Percentiles rank a stretch among this genome's conserved stretches.
Evolutionary conservation across 2,888 invertebrate genomes (phyloP).

Genomic region (Apeira syringaria): DNA sequence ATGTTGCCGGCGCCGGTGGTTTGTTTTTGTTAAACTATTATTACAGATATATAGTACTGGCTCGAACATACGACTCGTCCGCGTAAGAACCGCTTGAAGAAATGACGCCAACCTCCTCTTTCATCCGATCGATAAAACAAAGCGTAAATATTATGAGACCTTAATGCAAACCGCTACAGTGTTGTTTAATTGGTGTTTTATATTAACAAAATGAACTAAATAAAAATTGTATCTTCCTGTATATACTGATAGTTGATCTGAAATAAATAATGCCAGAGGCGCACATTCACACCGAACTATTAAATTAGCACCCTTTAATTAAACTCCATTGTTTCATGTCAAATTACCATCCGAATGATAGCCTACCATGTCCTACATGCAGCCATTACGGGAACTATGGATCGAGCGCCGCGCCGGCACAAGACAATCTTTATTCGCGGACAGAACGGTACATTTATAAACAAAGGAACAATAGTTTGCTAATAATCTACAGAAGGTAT

Average conservation of each 20-base stretch:
- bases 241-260: neutral
- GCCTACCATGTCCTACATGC: slow-evolving; percentile 29
- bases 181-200: no score
- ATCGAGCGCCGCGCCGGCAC: slow-evolving; percentile 13
- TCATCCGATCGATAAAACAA: no score
- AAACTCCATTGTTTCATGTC: slow-evolving; percentile 23
- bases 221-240: no score
- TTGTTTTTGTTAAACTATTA: no score
- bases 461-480: slow-evolving; percentile 50
- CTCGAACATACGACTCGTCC: no score
- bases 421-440: slow-evolving; percentile 25
- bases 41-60: no score
- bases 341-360: slow-evolving; percentile 29
- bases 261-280: slow-evolving; percentile 8
- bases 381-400: slow-evolving; percentile 24
- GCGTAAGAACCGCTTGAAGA: no score
- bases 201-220: no score
- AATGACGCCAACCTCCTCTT: no score
- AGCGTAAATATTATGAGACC: no score
- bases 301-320: slow-evolving; percentile 22
- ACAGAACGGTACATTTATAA: slow-evolving; percentile 50
- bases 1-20: no score
- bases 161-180: no score
- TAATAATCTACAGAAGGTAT: slow-evolving; percentile 44
- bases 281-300: slow-evolving; percentile 17